Conservation (phyloP, 64 coral and sea anemone species). For the Platygyra sinensis region DNA sequence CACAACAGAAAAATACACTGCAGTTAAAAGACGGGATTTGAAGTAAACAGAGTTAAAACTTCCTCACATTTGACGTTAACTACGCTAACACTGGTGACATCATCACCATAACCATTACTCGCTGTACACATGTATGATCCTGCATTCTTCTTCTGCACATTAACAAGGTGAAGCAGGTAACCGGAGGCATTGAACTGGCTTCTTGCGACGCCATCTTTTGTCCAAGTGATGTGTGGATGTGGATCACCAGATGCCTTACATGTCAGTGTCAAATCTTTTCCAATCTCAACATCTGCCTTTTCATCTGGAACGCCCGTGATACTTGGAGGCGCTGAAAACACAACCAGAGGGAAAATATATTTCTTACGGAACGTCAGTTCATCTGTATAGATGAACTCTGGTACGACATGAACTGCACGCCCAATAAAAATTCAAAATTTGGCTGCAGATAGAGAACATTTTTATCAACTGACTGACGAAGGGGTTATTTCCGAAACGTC, state of each 20-base stretch:
- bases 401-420: too few species aligned
- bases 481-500: too few species aligned
- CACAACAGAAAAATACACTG: neutral
- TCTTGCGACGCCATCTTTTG: slow-evolving; percentile 4
- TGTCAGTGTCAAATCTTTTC: slow-evolving; percentile 8
- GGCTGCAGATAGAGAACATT: too few species aligned
- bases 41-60: neutral
- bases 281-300: neutral
- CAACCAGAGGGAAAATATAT: neutral
- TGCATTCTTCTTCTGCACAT: neutral
- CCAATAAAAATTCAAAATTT: too few species aligned
- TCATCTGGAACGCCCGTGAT: neutral
- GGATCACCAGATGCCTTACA: slow-evolving; percentile 30
- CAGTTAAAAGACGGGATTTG: neutral
- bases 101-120: neutral
- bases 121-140: slow-evolving; percentile 25
- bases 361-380: too few species aligned
- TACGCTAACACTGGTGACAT: neutral
- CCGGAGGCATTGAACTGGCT: too few species aligned
- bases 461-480: too few species aligned
- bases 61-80: neutral
- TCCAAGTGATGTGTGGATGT: slow-evolving; percentile 8
- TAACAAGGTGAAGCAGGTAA: neutral
- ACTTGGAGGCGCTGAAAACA: neutral
- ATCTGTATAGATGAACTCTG: too few species aligned